Evolutionary conservation across 30 jellyfish, hydroid and myxozoan genomes (phyloP).

Genomic region (Nemopilema nomurai): DNA sequence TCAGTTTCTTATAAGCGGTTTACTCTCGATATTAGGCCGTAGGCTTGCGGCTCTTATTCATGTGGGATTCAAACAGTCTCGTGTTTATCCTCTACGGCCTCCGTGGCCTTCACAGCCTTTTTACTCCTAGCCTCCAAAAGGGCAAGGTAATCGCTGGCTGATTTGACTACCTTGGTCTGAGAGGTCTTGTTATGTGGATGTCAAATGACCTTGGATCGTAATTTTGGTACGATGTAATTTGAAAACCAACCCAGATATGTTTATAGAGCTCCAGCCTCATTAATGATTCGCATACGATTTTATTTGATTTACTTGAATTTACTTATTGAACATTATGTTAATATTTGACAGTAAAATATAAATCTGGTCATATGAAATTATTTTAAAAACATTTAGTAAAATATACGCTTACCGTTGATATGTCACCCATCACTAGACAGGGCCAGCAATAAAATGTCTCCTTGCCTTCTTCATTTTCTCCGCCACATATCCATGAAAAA

Average conservation of each 20-base stretch:
- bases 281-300: neutral
- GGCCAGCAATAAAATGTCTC: neutral
- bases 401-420: neutral
- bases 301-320: neutral
- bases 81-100: neutral
- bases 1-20: neutral
- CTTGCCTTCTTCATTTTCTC: too few species aligned
- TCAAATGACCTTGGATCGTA: neutral
- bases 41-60: neutral
- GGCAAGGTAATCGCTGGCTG: neutral
- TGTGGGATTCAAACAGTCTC: neutral
- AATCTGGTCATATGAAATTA: neutral
- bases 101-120: neutral
- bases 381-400: neutral
- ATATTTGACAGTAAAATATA: neutral
- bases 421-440: neutral
- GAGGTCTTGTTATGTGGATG: neutral
- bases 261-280: neutral
- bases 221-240: neutral
- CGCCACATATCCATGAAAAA: too few species aligned
- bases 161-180: neutral
- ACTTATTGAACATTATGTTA: neutral
- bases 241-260: neutral
- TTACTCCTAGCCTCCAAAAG: neutral
- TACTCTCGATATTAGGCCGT: neutral